These are phyloP conservation scores for Aricia artaxerxes DNA, from an alignment of 2,888 invertebrate species.

Conservation along the genomic window DNA sequence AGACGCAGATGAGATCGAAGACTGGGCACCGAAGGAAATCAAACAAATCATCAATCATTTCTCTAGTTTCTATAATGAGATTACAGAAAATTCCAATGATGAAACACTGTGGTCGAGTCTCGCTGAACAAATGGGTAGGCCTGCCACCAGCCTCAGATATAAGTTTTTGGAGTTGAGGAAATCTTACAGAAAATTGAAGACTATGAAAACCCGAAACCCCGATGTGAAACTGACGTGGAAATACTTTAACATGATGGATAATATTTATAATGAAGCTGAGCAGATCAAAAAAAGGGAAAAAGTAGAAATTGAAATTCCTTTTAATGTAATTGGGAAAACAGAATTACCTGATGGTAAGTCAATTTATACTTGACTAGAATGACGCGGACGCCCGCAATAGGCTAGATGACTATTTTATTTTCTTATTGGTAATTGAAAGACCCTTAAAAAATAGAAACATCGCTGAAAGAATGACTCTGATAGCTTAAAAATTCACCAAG, in stretches of 20 bases:
- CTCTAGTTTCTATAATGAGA: constrained; percentile 52
- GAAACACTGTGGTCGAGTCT: constrained; percentile 53
- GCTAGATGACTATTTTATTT: no score
- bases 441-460: no score
- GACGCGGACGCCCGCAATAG: no score
- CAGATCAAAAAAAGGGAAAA: constrained; percentile 45
- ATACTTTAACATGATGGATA: constrained; percentile 63
- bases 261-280: constrained; percentile 51
- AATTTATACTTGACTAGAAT: background rate
- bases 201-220: constrained; percentile 61
- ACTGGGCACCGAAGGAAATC: constrained; percentile 66
- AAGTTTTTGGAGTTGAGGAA: constrained; percentile 67
- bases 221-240: constrained; percentile 69
- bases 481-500: no score
- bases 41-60: constrained; percentile 62
- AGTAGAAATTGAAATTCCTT: constrained; percentile 44
- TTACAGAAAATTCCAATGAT: constrained; percentile 52
- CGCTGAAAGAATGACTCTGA: no score
- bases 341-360: constrained; percentile 43
- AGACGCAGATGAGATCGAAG: constrained; percentile 54
- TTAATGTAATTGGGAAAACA: constrained; percentile 37
- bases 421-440: no score
- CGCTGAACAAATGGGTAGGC: constrained; percentile 52
- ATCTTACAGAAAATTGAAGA: constrained; percentile 66
- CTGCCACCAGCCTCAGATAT: constrained; percentile 53